Evolutionary conservation across 2,888 invertebrate genomes (phyloP).

Genomic region (Chloroclysta siterata): DNA sequence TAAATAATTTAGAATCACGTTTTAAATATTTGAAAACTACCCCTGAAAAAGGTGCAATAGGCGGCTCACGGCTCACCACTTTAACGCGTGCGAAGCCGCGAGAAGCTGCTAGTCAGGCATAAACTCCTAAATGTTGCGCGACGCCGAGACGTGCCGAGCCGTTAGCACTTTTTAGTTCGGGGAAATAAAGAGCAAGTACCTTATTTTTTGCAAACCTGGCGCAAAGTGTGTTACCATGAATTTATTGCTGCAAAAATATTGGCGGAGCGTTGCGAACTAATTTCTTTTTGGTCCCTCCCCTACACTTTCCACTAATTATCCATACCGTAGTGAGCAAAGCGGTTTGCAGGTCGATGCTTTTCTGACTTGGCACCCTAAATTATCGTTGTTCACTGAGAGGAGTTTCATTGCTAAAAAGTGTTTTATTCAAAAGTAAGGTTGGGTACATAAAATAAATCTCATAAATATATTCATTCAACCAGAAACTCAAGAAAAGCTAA

Average conservation of each 20-base stretch:
- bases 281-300: constrained; percentile 50
- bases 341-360: constrained; percentile 58
- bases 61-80: too few species aligned
- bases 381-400: constrained; percentile 43
- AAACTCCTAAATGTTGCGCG: constrained; percentile 57
- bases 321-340: constrained; percentile 62
- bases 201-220: constrained; percentile 30
- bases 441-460: constrained; percentile 33
- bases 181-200: constrained; percentile 18
- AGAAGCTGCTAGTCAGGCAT: too few species aligned
- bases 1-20: too few species aligned
- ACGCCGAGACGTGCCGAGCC: constrained; percentile 32
- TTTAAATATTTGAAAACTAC: too few species aligned
- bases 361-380: constrained; percentile 50
- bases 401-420: constrained; percentile 34
- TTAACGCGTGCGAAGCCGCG: too few species aligned
- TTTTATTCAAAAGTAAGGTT: constrained; percentile 35
- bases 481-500: constrained; percentile 56
- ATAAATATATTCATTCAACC: constrained; percentile 42
- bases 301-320: constrained; percentile 62
- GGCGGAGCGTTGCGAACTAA: constrained; percentile 52
- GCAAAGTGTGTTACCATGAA: constrained; percentile 36
- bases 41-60: too few species aligned
- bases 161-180: constrained; percentile 18
- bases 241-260: constrained; percentile 49